Evolutionary conservation across 2,888 invertebrate species (phyloP), one percentile per base, ranked within the genome.

Genomic region (Serrognathus titanus): DNA sequence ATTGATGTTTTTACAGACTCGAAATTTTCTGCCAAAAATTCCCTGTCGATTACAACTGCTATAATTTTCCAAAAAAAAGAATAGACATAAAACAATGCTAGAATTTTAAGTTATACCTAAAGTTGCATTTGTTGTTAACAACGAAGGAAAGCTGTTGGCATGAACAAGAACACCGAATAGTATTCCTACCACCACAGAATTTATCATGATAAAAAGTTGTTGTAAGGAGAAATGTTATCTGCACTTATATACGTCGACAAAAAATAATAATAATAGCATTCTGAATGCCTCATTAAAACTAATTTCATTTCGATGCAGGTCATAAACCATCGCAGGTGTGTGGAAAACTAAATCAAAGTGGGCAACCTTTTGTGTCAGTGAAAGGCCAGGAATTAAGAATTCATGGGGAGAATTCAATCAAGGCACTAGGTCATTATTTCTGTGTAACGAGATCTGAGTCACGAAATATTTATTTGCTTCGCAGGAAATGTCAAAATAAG

Each of bases 11-110:
- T 83, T 55, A 90, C 78, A 13, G 78, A 72, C 55, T 84, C 83
- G 65, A 86, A 85, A 60, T 84, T 81, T 39, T 82, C 83, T 16
- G 82, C 81, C 63, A 89, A 81, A 69, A 85, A 89, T 63, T 84
- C 83, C 52, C 82, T 82, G 71, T 90, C 90, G 58, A 91, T 77
- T 7, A 90, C 83, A 59, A 90, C 81, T 13, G 89, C 90, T 90
- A 65, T 24, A 55, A 51, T n/a, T 51, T 51, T 24, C 10, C 51
- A 51, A 16, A 24, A 40, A 8, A 10, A 24, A n/a, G n/a, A 11
- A n/a, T 51, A 43, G 47, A 7, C 7, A 6, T 31, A 6, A 31
- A 6, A 31, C 24, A 31, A 31, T 48, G 51, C n/a, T n/a, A 54
- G 47, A 8, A 40, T 20, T 12, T 20, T 12, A 58, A 35, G 20